Percentiles rank a stretch among this genome's conserved stretches.
Conservation (phyloP, 2,113 vertebrate genomes). For the Mesembrinibis cayennensis region DNA sequence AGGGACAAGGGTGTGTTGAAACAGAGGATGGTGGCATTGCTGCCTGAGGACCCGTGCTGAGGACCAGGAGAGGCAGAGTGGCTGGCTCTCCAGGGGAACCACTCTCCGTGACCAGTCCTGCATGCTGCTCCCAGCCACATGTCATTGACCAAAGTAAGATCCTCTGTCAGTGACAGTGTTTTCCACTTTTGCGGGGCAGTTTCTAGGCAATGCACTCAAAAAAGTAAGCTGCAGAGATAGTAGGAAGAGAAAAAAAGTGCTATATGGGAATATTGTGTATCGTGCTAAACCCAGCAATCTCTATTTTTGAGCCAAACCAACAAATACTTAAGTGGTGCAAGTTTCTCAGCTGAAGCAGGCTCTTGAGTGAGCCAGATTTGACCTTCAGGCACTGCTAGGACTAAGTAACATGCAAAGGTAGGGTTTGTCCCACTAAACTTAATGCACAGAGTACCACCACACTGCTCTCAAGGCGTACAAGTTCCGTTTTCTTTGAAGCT, state of each 20-base stretch:
- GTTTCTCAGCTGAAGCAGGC: background rate
- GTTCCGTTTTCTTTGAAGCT: conserved; percentile 4
- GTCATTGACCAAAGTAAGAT: background rate
- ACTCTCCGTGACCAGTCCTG: background rate
- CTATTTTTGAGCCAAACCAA: conserved; percentile 15
- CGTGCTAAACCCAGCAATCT: background rate
- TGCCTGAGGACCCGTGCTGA: background rate
- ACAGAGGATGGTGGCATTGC: background rate
- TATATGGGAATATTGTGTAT: background rate
- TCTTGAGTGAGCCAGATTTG: background rate
- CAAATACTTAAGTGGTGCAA: background rate
- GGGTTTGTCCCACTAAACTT: background rate
- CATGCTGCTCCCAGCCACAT: background rate
- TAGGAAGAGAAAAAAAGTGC: background rate
- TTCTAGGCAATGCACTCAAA: background rate
- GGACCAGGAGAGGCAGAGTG: background rate
- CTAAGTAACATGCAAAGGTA: background rate
- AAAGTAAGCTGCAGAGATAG: background rate
- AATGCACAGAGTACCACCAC: background rate
- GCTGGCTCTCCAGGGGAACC: background rate
- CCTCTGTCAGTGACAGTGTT: background rate
- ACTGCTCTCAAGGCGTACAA: background rate
- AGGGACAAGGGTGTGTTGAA: background rate
- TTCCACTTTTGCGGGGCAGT: background rate
- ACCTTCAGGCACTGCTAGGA: background rate